Evolutionary conservation across 2,113 vertebrate species (phyloP).

Genomic region (Phasianus colchicus): DNA sequence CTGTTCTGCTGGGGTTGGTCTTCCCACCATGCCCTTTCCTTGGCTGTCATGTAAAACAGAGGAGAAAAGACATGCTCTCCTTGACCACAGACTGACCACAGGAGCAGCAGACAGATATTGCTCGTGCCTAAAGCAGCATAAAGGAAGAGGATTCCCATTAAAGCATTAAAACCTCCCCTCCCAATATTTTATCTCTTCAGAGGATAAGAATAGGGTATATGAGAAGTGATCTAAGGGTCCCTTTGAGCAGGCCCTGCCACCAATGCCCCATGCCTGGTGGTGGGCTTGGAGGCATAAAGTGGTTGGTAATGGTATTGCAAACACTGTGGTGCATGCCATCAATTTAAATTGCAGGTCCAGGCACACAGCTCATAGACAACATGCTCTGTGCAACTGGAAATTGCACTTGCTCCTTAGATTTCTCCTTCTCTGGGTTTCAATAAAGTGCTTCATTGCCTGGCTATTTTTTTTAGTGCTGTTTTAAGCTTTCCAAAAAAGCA

Average conservation of each 20-base stretch:
- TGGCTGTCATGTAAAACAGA: background rate
- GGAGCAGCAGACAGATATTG: background rate
- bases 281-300: fast-evolving
- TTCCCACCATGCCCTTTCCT: background rate
- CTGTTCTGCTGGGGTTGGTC: fast-evolving
- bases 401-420: background rate
- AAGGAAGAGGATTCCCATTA: background rate
- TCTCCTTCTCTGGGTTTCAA: background rate
- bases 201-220: background rate
- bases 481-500: background rate
- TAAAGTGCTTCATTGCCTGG: background rate
- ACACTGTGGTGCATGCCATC: too few species aligned
- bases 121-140: background rate
- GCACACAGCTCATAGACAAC: background rate
- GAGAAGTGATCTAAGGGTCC: background rate
- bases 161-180: background rate
- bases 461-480: background rate
- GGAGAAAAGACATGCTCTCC: background rate
- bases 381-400: background rate
- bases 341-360: background rate
- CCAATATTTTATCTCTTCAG: background rate
- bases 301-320: too few species aligned
- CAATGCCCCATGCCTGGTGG: background rate
- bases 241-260: fast-evolving
- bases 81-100: background rate